A percentile compares a stretch with the other conserved stretches of the same genome.
These are phyloP conservation scores for Euura saliciscinereae DNA, from an alignment of 1,140 invertebrate species.

Conservation along the genomic window DNA sequence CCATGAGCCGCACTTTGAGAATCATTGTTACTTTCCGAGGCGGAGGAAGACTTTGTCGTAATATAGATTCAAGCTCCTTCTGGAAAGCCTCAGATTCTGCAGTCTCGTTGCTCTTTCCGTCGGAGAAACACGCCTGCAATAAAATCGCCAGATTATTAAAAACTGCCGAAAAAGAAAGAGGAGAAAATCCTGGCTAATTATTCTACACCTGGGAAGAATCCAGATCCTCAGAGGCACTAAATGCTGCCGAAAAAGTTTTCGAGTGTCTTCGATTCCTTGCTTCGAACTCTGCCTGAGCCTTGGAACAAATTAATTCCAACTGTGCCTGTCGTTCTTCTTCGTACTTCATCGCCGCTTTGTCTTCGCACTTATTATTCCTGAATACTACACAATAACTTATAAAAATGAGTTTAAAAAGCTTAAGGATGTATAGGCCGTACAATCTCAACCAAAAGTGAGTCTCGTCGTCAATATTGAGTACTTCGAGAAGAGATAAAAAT, in stretches of 20 bases:
- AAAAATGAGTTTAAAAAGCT: conserved; percentile 15
- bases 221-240: no score
- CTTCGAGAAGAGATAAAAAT: no score
- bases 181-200: no score
- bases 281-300: conserved; percentile 40
- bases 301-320: conserved; percentile 42
- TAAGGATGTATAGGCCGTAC: conserved; percentile 8
- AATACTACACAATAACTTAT: conserved; percentile 50
- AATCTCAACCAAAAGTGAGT: no score
- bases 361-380: conserved; percentile 59
- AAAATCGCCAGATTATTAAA: no score
- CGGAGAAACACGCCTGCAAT: no score
- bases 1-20: conserved; percentile 58
- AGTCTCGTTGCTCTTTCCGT: no score
- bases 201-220: no score
- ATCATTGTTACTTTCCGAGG: conserved; percentile 58
- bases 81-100: conserved; percentile 31
- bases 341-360: conserved; percentile 46
- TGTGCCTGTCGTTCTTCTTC: conserved; percentile 40
- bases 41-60: conserved; percentile 42
- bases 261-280: conserved; percentile 19
- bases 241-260: conserved; percentile 25
- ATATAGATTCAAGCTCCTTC: conserved; percentile 38
- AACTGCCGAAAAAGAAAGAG: no score
- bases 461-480: no score